Conservation (phyloP, 2,888 invertebrate species). For the Polietes domitor region DNA sequence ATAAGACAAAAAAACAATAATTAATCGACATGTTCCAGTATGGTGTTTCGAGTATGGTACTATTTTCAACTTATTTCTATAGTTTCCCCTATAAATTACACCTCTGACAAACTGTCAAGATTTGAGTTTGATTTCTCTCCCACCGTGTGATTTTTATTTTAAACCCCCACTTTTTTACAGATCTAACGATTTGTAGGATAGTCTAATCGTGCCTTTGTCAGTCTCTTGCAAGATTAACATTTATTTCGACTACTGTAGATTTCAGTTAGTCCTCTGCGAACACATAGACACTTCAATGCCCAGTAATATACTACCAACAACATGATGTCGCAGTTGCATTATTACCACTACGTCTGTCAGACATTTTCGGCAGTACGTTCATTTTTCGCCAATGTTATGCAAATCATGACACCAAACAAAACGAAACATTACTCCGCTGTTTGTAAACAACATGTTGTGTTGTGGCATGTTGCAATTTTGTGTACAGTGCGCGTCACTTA, state of each 20-base stretch:
- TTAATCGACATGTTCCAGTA: too few relatives aligned
- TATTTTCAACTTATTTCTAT: too few relatives aligned
- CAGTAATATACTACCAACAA: neutral
- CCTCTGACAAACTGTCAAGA: too few relatives aligned
- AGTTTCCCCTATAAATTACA: too few relatives aligned
- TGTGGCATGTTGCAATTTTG: slow-evolving; percentile 20
- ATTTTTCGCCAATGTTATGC: slow-evolving; percentile 61
- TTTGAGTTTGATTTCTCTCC: too few relatives aligned
- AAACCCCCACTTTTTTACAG: too few relatives aligned
- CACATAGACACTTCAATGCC: neutral
- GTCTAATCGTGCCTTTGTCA: too few relatives aligned
- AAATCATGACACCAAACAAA: slow-evolving; percentile 52
- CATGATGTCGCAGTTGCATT: slow-evolving; percentile 35
- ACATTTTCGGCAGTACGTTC: slow-evolving; percentile 3
- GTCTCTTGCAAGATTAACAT: too few relatives aligned
- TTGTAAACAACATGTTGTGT: slow-evolving; percentile 39
- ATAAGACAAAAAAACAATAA: too few relatives aligned
- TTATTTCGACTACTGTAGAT: neutral
- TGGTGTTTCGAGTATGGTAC: too few relatives aligned
- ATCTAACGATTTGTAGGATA: too few relatives aligned
- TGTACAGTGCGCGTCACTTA: neutral
- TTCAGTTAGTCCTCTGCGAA: neutral
- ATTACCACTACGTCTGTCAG: neutral
- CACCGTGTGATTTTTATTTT: too few relatives aligned
- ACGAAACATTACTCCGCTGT: slow-evolving; percentile 40